Evolutionary conservation across 2,113 vertebrate genomes (phyloP).

Genomic region (Hiodon tergisus): DNA sequence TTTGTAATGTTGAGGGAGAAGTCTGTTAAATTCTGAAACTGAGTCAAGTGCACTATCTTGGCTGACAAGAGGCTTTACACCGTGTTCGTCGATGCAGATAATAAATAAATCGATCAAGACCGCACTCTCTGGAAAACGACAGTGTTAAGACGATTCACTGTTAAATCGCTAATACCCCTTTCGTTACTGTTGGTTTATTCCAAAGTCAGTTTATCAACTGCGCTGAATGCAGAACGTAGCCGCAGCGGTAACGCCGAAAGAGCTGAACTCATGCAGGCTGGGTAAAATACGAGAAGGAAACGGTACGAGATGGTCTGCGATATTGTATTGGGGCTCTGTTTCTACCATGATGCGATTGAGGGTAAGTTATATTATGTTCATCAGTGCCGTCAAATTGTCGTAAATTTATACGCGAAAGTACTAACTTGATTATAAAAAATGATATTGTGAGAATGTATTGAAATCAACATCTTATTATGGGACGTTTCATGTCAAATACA

Average conservation of each 20-base stretch:
- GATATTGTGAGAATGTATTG: too few relatives aligned
- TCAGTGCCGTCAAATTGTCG: background rate
- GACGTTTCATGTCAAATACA: too few relatives aligned
- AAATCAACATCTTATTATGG: too few relatives aligned
- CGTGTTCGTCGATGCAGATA: too few relatives aligned
- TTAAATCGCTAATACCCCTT: background rate
- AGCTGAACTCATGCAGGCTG: background rate
- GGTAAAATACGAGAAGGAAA: background rate
- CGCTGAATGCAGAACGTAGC: constrained; percentile 13
- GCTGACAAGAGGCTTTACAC: too few relatives aligned
- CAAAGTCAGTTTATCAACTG: constrained; percentile 11
- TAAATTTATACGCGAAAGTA: background rate
- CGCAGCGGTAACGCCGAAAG: background rate
- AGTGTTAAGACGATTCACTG: too few relatives aligned
- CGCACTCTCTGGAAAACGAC: too few relatives aligned
- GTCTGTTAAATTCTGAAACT: too few relatives aligned
- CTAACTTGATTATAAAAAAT: background rate
- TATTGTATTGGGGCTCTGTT: background rate
- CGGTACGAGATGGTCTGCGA: background rate
- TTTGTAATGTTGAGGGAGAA: background rate
- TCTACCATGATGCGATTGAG: constrained; percentile 3
- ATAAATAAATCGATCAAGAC: too few relatives aligned
- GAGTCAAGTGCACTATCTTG: too few relatives aligned
- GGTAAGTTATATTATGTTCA: constrained; percentile 11
- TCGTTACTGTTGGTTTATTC: constrained; percentile 15